A percentile compares a stretch with the other conserved stretches of the same genome.
phyloP scores from a whole-genome alignment of 2,797 vertebrate genomes.

The Lutjanus argentimaculatus region DNA sequence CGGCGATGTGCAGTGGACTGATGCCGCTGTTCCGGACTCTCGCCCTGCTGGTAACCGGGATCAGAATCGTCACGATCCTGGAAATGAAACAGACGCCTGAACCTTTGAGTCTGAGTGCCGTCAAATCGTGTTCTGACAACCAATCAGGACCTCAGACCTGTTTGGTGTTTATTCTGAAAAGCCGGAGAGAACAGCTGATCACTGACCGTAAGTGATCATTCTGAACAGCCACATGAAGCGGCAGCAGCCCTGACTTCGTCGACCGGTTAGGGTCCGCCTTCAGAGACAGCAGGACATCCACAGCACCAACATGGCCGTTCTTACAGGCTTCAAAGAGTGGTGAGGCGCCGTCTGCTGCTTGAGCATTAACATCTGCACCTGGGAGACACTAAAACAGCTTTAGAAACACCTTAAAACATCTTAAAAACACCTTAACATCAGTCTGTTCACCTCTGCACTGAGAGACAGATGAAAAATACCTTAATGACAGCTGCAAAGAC shows the following conservation, averaged over 20 bases:
- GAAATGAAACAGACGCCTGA: background rate
- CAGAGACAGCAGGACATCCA: constrained; percentile 88
- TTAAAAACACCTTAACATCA: constrained; percentile 28
- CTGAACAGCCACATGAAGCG: constrained; percentile 90
- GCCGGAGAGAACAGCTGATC: no score
- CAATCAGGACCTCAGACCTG: no score
- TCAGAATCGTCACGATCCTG: constrained; percentile 81
- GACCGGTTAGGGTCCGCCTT: constrained; percentile 89
- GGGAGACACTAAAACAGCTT: constrained; percentile 20
- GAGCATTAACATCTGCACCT: constrained; percentile 91
- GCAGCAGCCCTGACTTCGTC: constrained; percentile 88
- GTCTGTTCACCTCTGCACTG: constrained; percentile 89
- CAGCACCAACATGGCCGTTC: constrained; percentile 86
- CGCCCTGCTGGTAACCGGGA: constrained; percentile 88
- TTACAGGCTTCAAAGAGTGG: constrained; percentile 92
- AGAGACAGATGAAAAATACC: no score
- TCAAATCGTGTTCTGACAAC: background rate
- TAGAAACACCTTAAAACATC: background rate
- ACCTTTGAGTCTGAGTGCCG: no score
- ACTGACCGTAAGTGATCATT: constrained; percentile 49
- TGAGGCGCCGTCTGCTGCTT: constrained; percentile 88
- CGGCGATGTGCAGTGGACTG: constrained; percentile 92
- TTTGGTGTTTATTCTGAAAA: no score
- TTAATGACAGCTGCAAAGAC: no score
- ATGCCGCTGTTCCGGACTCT: constrained; percentile 88